Base-by-base conservation (phyloP, 2,113 vertebrate species). In the Ceratotherium simum region DNA sequence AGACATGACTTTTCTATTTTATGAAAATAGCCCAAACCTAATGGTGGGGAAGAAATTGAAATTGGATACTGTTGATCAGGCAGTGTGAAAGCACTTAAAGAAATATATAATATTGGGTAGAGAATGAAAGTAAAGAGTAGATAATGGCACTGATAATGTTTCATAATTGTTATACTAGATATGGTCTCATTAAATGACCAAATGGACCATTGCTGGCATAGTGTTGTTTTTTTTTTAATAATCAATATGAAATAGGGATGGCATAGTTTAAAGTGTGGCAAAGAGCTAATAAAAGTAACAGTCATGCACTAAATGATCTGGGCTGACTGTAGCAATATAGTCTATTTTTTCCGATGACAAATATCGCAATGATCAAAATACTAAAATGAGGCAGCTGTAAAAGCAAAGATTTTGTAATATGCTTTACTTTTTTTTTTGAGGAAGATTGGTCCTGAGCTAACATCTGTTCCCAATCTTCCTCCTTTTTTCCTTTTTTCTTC, bases 161-260 rank as follows among this genome's bases (percentile, higher is more conserved):
- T 86, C 48, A 56, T 91, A 85, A 56, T 29, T 78, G 6, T 92
- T 85, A 78, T 12, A 67, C 23, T 78, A 92, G 78, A 72, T 11
- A 60, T 18, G 33, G 29, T 94, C 75, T 94, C 70, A 83, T 48
- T 83, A 90, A 78, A 31, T 91, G 80, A 73, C 33, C 58, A 97
- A 87, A 88, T 80, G 64, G n/a, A 20, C 10, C 8, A 76, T 79
- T 75, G 21, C 46, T 92, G 70, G 29, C 4, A n/a, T 79, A 67
- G 13, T 78, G 31, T 65, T 48, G 46, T 54, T 54, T 54, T 54
- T 3, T 54, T 54, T 51, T 94, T 91, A 80, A 88, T 92, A 92
- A 65, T 90, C 60, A 75, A 42, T 39, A 73, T 85, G 7, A 94
- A 90, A 79, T 70, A 67, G 70, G 8, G 8, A 91, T 46, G 5